Evolutionary conservation across 2,113 vertebrate genomes (phyloP).

Genomic region (Calypte anna): DNA sequence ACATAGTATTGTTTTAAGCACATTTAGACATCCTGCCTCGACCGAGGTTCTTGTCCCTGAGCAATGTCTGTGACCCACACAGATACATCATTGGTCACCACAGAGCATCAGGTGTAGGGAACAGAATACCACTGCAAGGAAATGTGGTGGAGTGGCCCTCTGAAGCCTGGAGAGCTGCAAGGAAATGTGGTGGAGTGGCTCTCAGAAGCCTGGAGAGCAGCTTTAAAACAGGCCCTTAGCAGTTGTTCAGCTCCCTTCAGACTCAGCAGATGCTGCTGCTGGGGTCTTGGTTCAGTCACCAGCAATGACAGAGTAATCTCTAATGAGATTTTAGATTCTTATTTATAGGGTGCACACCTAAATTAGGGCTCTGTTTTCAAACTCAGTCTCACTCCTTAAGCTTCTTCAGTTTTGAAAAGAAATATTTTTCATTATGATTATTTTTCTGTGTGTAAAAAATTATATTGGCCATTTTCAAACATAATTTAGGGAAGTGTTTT

Average conservation of each 20-base stretch:
- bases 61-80: neutral
- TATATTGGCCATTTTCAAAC: neutral
- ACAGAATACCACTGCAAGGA: fast-evolving
- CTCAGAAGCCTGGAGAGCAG: neutral
- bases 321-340: neutral
- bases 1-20: neutral
- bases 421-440: neutral
- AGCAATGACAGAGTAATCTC: neutral
- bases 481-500: neutral
- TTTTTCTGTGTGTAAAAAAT: neutral
- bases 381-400: neutral
- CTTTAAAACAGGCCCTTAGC: neutral
- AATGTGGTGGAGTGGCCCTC: neutral
- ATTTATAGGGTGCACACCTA: neutral
- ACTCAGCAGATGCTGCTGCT: neutral
- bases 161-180: fast-evolving
- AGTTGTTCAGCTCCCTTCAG: neutral
- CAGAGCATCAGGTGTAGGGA: neutral
- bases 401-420: neutral
- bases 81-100: neutral
- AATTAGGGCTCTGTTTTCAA: neutral
- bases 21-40: neutral
- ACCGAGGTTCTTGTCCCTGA: neutral
- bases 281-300: neutral
- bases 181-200: neutral